phyloP scores from a whole-genome alignment of 2,797 vertebrate genomes.

The Chrysocyon brachyurus region DNA sequence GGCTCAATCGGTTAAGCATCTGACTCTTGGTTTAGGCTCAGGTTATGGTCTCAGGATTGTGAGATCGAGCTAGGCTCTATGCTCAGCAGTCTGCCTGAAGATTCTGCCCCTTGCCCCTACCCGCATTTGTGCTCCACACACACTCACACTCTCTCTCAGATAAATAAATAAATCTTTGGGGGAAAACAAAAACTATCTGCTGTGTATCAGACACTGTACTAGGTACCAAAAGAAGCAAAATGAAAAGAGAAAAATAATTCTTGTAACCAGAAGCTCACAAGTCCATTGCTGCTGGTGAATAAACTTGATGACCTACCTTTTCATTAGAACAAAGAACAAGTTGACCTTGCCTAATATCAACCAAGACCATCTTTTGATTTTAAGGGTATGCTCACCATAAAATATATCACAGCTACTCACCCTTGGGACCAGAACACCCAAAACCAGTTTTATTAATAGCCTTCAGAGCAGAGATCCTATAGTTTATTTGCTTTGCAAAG shows the following conservation, averaged over 20 bases:
- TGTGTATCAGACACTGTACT: background rate
- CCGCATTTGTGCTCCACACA: background rate
- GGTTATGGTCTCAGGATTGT: background rate
- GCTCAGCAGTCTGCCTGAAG: background rate
- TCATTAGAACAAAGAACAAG: conserved; percentile 12
- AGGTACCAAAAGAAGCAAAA: background rate
- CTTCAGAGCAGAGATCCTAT: background rate
- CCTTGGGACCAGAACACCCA: background rate
- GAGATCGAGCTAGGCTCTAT: background rate
- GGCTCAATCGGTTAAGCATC: background rate
- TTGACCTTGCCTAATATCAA: background rate
- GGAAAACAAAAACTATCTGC: background rate
- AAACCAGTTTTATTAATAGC: background rate
- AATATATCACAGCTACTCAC: background rate
- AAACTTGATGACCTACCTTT: background rate
- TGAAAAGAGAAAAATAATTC: background rate
- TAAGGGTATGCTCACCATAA: background rate
- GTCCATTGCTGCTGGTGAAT: background rate
- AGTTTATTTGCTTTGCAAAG: background rate
- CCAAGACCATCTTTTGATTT: background rate
- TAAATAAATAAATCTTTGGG: background rate
- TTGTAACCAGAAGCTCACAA: background rate
- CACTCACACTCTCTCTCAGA: background rate
- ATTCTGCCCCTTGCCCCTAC: background rate
- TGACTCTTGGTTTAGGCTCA: background rate